Percentiles rank a stretch among this genome's conserved stretches.
Evolutionary conservation across 1,140 invertebrate species (phyloP).

Genomic region (Gryon sp.): DNA sequence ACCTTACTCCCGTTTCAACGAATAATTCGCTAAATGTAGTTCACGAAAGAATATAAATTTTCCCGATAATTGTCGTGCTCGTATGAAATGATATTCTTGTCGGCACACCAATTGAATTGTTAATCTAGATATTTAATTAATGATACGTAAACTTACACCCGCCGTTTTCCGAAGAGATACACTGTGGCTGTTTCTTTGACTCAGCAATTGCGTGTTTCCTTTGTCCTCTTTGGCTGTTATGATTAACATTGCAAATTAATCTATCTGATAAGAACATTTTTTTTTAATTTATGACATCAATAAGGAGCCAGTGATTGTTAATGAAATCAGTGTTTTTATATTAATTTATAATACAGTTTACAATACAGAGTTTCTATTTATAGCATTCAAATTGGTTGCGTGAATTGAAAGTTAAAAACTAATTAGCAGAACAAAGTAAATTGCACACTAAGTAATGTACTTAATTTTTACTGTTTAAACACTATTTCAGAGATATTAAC

Average conservation of each 20-base stretch:
- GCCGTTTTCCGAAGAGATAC: slow-evolving; percentile 76
- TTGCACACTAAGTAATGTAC: too few relatives aligned
- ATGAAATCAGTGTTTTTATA: too few relatives aligned
- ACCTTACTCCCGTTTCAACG: not conserved
- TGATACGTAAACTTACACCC: slow-evolving; percentile 73
- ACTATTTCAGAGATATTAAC: too few relatives aligned
- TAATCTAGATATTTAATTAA: slow-evolving; percentile 34
- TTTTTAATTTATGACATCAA: slow-evolving; percentile 7
- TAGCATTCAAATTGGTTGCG: slow-evolving; percentile 15
- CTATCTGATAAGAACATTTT: slow-evolving; percentile 7
- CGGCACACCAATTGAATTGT: slow-evolving; percentile 4
- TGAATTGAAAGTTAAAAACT: slow-evolving; percentile 10
- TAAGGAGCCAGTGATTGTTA: not conserved
- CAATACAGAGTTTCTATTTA: not conserved
- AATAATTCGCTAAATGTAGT: slow-evolving; percentile 3
- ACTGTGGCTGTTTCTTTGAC: slow-evolving; percentile 75
- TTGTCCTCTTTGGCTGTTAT: slow-evolving; percentile 79
- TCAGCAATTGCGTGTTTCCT: slow-evolving; percentile 71
- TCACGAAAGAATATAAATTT: slow-evolving; percentile 7
- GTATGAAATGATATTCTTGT: not conserved
- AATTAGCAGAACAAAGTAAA: too few relatives aligned
- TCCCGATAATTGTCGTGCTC: not conserved
- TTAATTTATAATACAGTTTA: not conserved
- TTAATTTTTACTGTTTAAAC: too few relatives aligned
- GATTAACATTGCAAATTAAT: slow-evolving; percentile 49